Conservation (phyloP, 2,797 vertebrate species). For the Zalophus californianus region DNA sequence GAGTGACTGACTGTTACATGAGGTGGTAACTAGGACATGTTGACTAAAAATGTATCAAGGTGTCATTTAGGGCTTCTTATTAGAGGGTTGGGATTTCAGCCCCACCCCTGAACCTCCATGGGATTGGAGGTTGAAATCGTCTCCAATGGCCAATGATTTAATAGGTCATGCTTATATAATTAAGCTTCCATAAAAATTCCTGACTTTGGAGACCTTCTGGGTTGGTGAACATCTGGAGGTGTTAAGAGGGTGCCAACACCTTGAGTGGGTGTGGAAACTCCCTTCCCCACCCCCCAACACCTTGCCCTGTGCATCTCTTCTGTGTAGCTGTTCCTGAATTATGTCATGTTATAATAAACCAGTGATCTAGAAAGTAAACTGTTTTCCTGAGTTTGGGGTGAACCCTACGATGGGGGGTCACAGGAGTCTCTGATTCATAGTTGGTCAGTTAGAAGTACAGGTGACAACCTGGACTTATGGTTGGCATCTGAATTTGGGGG, state of each 20-base stretch:
- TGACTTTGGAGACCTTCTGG: background rate
- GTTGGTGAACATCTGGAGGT: background rate
- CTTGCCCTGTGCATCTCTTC: background rate
- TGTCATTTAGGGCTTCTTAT: background rate
- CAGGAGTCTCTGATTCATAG: background rate
- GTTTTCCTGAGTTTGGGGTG: background rate
- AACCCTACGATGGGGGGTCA: fast-evolving
- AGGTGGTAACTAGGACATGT: background rate
- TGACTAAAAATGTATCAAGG: background rate
- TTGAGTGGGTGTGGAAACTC: background rate
- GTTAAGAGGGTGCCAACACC: background rate
- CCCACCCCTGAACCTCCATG: background rate
- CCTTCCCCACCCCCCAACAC: fast-evolving
- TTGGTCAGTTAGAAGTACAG: background rate
- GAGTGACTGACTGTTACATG: background rate
- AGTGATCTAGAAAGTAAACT: background rate
- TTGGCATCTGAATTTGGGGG: background rate
- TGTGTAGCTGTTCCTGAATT: background rate
- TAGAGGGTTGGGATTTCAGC: background rate
- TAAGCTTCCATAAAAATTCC: background rate
- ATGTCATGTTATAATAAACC: background rate
- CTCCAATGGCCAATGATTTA: background rate
- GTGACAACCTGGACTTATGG: background rate
- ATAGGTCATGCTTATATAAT: background rate
- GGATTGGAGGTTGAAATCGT: background rate